Evolutionary conservation across 2,797 vertebrate species (phyloP).

Genomic region (Halcyon badia): DNA sequence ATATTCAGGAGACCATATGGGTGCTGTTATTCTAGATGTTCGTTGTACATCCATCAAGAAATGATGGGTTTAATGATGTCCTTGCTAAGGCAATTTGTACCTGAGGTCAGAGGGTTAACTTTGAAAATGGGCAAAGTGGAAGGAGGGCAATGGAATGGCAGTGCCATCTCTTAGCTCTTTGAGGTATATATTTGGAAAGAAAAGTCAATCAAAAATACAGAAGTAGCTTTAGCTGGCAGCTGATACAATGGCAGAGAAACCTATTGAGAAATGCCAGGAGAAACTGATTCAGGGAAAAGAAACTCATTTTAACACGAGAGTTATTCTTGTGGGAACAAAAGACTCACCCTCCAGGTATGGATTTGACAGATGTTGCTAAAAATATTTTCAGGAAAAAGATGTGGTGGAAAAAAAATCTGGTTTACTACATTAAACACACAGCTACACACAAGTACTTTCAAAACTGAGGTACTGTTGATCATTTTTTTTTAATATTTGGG

Average conservation of each 20-base stretch:
- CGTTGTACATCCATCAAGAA: background rate
- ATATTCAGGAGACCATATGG: background rate
- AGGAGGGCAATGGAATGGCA: background rate
- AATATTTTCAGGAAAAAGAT: conserved; percentile 4
- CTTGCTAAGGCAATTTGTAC: conserved; percentile 28
- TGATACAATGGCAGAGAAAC: conserved; percentile 30
- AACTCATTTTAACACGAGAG: conserved; percentile 37
- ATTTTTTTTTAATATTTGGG: background rate
- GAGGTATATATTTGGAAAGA: background rate
- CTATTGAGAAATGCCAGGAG: conserved; percentile 12
- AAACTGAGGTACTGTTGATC: background rate
- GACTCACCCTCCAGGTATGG: conserved; percentile 10
- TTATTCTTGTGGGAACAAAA: conserved; percentile 49
- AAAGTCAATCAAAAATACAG: conserved; percentile 48
- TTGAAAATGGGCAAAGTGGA: conserved; percentile 25
- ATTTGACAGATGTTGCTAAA: conserved; percentile 57
- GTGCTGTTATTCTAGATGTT: background rate
- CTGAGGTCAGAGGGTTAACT: conserved; percentile 35
- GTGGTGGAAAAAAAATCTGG: background rate
- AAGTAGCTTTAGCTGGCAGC: conserved; percentile 26
- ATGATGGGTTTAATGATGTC: conserved; percentile 39
- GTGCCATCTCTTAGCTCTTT: background rate
- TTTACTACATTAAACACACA: background rate
- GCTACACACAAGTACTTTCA: background rate
- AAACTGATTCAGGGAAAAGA: conserved; percentile 1